phyloP scores from a whole-genome alignment of 2,797 vertebrate species.

The Parauchenoglanis ngamensis region DNA sequence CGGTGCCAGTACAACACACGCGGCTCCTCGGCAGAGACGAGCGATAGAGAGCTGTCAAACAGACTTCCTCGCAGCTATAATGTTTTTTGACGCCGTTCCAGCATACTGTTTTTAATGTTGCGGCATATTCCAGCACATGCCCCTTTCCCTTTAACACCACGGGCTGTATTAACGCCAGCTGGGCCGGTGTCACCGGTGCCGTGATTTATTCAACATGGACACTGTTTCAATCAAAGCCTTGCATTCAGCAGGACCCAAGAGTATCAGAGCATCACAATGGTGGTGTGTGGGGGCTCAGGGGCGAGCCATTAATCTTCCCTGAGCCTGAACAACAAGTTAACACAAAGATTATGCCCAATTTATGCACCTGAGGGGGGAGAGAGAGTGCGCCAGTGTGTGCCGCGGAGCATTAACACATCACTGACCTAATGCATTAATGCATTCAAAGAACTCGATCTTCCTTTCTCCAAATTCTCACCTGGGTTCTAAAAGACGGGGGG shows the following conservation, averaged over 20 bases:
- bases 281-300: slow-evolving; percentile 20
- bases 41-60: slow-evolving; percentile 25
- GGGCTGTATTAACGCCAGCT: slow-evolving; percentile 49
- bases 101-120: slow-evolving; percentile 39
- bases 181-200: slow-evolving; percentile 12
- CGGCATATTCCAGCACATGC: slow-evolving; percentile 18
- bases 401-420: slow-evolving; percentile 36
- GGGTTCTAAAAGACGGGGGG: neutral
- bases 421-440: slow-evolving; percentile 39
- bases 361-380: slow-evolving; percentile 58
- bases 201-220: slow-evolving; percentile 50
- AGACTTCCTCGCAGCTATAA: neutral
- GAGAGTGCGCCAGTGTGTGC: slow-evolving; percentile 30
- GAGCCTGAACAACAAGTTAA: slow-evolving; percentile 59
- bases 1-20: slow-evolving; percentile 7
- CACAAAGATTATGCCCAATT: slow-evolving; percentile 56
- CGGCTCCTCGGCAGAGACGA: slow-evolving; percentile 10
- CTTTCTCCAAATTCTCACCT: neutral
- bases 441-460: slow-evolving; percentile 19
- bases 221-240: slow-evolving; percentile 46
- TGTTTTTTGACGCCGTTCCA: neutral
- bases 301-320: slow-evolving; percentile 52
- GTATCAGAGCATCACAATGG: slow-evolving; percentile 38
- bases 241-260: slow-evolving; percentile 19
- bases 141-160: slow-evolving; percentile 20